Base-by-base conservation (phyloP, 2,888 invertebrate species). In the Fragum fragum region DNA sequence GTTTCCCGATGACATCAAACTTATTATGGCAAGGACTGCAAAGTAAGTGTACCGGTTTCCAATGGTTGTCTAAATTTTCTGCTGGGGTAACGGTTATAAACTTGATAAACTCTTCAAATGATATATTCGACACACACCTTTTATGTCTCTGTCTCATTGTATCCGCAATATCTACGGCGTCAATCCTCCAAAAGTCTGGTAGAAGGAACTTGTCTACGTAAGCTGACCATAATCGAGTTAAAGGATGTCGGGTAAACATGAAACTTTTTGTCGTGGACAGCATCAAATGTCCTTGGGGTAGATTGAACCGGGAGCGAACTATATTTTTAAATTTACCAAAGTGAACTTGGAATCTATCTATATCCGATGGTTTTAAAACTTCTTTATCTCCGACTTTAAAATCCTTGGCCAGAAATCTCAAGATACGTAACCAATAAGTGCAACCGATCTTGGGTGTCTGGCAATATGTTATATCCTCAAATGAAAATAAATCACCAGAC, bases 121-220 rank as follows among this genome's bases (percentile, higher is more conserved):
- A 66, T 18, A 88, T 57, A 69, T 74, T 76, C 26, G 80, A 83
- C n/a, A 83, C 79, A 72, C 88, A 87, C 0, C 6, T 29, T 11
- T 70, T 32, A 3, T 66, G 59, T 11, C 66, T 73, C 11, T 21
- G 26, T 63, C 80, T 26, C 6, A 81, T 47, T 32, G 9, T 53
- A 29, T 70, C 61, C 18, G 78, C 66, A 18, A 87, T 76, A 14
- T 21, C 18, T 6, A 63, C 68, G 18, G 80, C 74, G 32, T 71
- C 73, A 0, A 53, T 21, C 29, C 61, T 29, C 89, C 88, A 88
- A 63, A 86, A 89, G 66, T 88, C 88, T 7, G 85, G 82, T 6
- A 89, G 74, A 1, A 86, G 32, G 36, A 88, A 86, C 63, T 88
- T 87, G 68, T 89, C 89, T 28, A 88, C 79, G 70, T 81, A 89